Evolutionary conservation across 1,140 invertebrate species (phyloP).

Genomic region (Sarcophaga peregrina): DNA sequence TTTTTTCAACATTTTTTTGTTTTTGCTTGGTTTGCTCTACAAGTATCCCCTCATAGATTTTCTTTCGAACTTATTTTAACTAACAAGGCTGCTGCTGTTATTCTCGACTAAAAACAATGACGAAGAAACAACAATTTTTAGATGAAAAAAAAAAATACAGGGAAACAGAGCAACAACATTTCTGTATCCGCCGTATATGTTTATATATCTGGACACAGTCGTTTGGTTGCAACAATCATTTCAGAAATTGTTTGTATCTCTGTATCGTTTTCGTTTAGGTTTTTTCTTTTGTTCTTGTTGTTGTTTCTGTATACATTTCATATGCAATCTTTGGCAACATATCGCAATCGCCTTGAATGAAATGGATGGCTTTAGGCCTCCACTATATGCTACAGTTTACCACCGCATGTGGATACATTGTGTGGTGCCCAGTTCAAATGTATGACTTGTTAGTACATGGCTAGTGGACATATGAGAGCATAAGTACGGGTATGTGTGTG

Average conservation of each 20-base stretch:
- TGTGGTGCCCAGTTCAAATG: background rate
- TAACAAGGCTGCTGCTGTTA: slow-evolving; percentile 22
- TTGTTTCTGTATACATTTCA: slow-evolving; percentile 16
- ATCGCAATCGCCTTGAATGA: slow-evolving; percentile 31
- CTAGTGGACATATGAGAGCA: background rate
- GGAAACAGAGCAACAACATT: background rate
- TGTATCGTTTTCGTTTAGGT: no score
- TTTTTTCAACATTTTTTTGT: background rate
- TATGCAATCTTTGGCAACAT: slow-evolving; percentile 29
- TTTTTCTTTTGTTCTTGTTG: background rate
- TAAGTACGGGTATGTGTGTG: background rate
- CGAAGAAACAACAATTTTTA: background rate
- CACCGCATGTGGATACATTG: slow-evolving; percentile 23
- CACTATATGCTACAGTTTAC: background rate
- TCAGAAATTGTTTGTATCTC: no score
- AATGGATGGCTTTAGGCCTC: background rate
- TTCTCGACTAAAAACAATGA: background rate
- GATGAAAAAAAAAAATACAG: background rate
- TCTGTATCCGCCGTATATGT: background rate
- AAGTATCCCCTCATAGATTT: background rate
- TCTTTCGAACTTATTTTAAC: slow-evolving; percentile 28
- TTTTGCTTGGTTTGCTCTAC: background rate
- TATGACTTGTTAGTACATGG: background rate
- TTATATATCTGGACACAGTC: background rate
- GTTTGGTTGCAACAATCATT: no score